Percentiles rank a stretch among this genome's conserved stretches.
Conservation (phyloP, 2,113 vertebrate species). For the Salvelinus alpinus region DNA sequence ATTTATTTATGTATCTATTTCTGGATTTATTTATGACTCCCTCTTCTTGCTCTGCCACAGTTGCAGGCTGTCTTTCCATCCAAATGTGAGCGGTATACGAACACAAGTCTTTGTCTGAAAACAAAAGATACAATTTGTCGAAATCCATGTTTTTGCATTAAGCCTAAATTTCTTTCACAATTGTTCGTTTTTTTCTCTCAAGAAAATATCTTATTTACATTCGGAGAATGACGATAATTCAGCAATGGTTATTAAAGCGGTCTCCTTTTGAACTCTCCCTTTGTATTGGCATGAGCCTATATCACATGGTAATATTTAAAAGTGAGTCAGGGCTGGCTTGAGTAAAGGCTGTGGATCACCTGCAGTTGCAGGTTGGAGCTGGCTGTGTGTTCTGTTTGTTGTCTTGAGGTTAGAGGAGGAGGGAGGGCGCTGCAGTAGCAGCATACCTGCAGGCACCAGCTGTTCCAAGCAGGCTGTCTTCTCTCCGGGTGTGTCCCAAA, state of each 20-base stretch:
- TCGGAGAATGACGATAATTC: too few relatives aligned
- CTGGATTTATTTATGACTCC: conserved; percentile 68
- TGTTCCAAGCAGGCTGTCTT: conserved; percentile 49
- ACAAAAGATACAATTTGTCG: conserved; percentile 26
- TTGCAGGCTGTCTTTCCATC: conserved; percentile 48
- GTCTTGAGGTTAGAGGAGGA: conserved; percentile 37
- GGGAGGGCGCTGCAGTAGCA: neutral
- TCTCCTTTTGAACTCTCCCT: conserved; percentile 16
- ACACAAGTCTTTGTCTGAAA: conserved; percentile 37
- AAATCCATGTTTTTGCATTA: conserved; percentile 33
- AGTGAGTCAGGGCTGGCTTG: too few relatives aligned
- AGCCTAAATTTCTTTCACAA: conserved; percentile 5
- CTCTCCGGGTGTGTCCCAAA: neutral
- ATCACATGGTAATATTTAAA: neutral
- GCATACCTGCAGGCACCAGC: conserved; percentile 55
- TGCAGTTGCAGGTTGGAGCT: conserved; percentile 12
- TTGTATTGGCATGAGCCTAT: conserved; percentile 10
- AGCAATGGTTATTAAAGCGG: neutral
- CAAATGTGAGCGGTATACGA: conserved; percentile 59
- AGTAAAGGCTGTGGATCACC: conserved; percentile 11
- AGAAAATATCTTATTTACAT: neutral
- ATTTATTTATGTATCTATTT: conserved; percentile 73
- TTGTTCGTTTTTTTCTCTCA: neutral
- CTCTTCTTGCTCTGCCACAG: conserved; percentile 46
- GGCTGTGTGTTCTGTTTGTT: conserved; percentile 41